A percentile compares a stretch with the other conserved stretches of the same genome.
These are phyloP conservation scores for Megatriorchis doriae DNA, from an alignment of 2,113 vertebrate genomes.

Conservation along the genomic window DNA sequence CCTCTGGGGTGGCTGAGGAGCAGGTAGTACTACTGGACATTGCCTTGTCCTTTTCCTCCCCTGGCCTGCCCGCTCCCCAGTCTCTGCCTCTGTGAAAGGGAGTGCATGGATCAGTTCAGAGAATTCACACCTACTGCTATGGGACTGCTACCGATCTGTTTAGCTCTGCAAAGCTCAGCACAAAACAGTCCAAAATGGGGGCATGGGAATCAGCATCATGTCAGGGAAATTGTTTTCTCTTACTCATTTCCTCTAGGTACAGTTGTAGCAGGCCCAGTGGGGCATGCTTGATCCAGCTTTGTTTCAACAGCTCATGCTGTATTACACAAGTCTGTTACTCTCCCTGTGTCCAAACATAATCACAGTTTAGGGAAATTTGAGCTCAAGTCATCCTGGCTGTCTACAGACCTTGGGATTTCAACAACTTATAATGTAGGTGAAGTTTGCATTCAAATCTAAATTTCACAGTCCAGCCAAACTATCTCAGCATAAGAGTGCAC, in stretches of 20 bases:
- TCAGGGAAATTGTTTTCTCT: background rate
- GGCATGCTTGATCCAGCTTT: background rate
- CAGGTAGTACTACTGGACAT: background rate
- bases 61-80: fast-evolving
- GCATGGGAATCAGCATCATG: background rate
- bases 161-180: background rate
- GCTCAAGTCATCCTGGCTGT: background rate
- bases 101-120: background rate
- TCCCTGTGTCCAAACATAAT: background rate
- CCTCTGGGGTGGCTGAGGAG: background rate
- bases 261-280: background rate
- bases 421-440: background rate
- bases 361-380: background rate
- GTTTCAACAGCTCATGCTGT: background rate
- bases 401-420: constrained; percentile 10
- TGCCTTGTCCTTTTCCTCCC: background rate
- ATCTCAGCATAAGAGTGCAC: background rate
- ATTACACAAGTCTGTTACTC: background rate
- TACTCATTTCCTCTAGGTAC: constrained; percentile 22
- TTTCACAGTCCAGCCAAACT: background rate
- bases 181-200: background rate
- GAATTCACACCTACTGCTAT: background rate
- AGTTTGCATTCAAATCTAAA: background rate
- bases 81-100: background rate
- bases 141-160: background rate